Percentiles rank a stretch among this genome's conserved stretches.
phyloP scores from a whole-genome alignment of 2,888 invertebrate genomes.

The Heliconius ethilla region DNA sequence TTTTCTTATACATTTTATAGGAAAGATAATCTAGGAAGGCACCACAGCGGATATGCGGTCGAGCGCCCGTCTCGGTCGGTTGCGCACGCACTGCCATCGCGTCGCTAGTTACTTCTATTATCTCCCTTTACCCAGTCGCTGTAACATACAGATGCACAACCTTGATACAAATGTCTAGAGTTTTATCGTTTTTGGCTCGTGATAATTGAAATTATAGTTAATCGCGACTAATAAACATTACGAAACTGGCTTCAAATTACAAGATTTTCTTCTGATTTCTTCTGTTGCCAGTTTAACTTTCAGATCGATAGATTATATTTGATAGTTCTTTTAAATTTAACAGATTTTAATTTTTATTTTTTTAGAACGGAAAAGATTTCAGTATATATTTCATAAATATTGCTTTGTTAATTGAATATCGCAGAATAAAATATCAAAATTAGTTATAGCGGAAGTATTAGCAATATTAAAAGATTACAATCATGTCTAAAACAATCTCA shows the following conservation, averaged over 20 bases:
- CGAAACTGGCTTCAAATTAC: background rate
- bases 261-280: background rate
- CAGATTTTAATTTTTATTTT: too few relatives aligned
- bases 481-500: conserved; percentile 35
- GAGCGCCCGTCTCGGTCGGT: conserved; percentile 71
- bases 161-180: conserved; percentile 59
- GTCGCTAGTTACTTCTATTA: conserved; percentile 75
- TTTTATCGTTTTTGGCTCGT: conserved; percentile 47
- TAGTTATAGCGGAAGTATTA: conserved; percentile 13
- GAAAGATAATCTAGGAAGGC: conserved; percentile 67
- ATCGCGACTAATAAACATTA: background rate
- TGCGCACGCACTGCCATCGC: conserved; percentile 71
- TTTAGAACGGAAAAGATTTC: background rate
- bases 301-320: background rate
- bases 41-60: conserved; percentile 77
- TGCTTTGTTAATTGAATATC: background rate
- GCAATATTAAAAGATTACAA: conserved; percentile 11
- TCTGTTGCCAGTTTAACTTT: background rate
- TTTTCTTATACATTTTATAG: conserved; percentile 45
- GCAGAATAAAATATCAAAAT: background rate
- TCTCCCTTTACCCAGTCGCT: conserved; percentile 65
- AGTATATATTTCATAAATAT: background rate
- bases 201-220: background rate
- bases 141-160: conserved; percentile 67
- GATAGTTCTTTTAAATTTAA: background rate